A percentile compares a stretch with the other conserved stretches of the same genome.
Conservation (phyloP, 2,113 vertebrate species). For the Stictonetta naevosa region DNA sequence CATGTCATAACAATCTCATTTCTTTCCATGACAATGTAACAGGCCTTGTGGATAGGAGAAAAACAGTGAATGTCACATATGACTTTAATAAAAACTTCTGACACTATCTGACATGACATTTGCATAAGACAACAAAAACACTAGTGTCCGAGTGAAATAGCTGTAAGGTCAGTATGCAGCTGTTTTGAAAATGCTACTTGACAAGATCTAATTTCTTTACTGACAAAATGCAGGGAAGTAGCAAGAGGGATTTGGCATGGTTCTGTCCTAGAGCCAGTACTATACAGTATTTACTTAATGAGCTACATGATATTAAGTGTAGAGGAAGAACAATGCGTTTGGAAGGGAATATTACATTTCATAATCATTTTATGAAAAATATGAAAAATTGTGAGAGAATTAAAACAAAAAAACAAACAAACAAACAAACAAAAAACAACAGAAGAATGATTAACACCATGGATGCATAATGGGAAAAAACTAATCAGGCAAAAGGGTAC, state of each 20-base stretch:
- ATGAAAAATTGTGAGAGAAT: not conserved
- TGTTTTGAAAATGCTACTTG: not conserved
- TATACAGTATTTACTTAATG: not conserved
- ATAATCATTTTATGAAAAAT: not conserved
- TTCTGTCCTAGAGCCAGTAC: not conserved
- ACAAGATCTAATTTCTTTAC: not conserved
- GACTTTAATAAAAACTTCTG: constrained; percentile 31
- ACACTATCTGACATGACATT: not conserved
- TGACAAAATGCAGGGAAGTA: not conserved
- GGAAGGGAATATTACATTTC: not conserved
- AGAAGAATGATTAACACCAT: not conserved
- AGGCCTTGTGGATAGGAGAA: not conserved
- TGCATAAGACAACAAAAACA: constrained; percentile 17
- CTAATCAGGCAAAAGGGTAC: not conserved
- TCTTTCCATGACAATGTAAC: not conserved
- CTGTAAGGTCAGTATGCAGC: not conserved
- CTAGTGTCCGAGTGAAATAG: not conserved
- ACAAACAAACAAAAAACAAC: not conserved
- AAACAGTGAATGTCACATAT: constrained; percentile 20
- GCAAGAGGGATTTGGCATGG: not conserved
- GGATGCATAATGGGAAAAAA: not conserved
- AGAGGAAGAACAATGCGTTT: not conserved
- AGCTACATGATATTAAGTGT: not conserved
- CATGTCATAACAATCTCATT: constrained; percentile 24
- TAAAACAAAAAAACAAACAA: not conserved